Percentiles rank a stretch among this genome's conserved stretches.
These are phyloP conservation scores for Heliopora coerulea DNA, from an alignment of 92 coral and sea anemone species.

Conservation along the genomic window DNA sequence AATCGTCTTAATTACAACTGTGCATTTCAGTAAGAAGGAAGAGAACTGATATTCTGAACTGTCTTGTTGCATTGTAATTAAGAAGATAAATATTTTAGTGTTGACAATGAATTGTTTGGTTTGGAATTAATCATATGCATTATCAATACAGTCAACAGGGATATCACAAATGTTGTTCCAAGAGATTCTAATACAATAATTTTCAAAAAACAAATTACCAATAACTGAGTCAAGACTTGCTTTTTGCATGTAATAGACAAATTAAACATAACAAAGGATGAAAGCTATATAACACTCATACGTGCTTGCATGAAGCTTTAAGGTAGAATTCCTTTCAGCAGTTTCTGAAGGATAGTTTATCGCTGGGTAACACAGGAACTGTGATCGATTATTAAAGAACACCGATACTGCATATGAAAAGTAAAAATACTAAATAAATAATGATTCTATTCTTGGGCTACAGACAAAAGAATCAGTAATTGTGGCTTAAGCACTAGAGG, in stretches of 20 bases:
- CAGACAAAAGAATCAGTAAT: constrained; percentile 16
- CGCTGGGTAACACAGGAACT: background rate
- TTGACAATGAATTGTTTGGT: background rate
- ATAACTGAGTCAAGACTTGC: background rate
- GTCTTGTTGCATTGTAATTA: too few species aligned
- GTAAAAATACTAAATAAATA: constrained; percentile 32
- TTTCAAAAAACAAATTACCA: too few species aligned
- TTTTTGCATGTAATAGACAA: too few species aligned
- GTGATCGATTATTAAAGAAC: constrained; percentile 1
- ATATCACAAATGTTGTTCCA: constrained; percentile 1
- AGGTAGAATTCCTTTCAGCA: too few species aligned
- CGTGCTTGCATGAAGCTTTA: too few species aligned
- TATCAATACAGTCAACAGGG: background rate
- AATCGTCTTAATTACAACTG: too few species aligned
- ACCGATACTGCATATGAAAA: background rate
- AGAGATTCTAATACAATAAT: constrained; percentile 7
- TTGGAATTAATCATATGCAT: background rate
- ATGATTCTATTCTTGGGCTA: constrained; percentile 38
- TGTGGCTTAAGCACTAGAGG: constrained; percentile 30
- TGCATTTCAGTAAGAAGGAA: too few species aligned
- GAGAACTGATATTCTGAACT: background rate
- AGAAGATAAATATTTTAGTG: too few species aligned
- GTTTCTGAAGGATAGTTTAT: too few species aligned
- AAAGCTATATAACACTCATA: too few species aligned
- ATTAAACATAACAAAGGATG: too few species aligned